Conservation (phyloP, 2,113 vertebrate genomes). For the Xenopus laevis region DNA sequence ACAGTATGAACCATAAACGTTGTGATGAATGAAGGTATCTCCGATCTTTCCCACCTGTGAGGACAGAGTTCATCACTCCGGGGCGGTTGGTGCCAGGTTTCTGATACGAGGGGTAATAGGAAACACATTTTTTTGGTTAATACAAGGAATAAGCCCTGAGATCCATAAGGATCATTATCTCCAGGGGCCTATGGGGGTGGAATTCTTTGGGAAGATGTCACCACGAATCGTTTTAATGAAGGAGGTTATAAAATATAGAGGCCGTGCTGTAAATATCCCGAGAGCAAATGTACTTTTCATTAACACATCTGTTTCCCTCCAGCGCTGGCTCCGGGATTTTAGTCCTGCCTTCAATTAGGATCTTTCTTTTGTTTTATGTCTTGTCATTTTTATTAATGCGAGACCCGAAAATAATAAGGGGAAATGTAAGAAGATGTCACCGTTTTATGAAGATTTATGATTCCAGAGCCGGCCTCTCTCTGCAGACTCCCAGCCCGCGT, state of each 20-base stretch:
- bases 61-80: no score
- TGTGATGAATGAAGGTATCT: not conserved
- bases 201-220: not conserved
- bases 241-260: constrained; percentile 1
- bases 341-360: not conserved
- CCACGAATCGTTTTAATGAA: not conserved
- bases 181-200: no score
- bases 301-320: constrained; percentile 13
- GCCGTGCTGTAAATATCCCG: not conserved
- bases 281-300: constrained; percentile 29
- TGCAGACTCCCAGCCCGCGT: constrained; percentile 18
- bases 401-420: constrained; percentile 32
- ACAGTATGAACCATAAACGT: not conserved
- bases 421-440: constrained; percentile 36
- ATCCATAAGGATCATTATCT: no score
- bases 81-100: no score
- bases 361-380: constrained; percentile 18
- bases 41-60: not conserved
- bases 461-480: constrained; percentile 16
- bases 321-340: not conserved
- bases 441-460: constrained; percentile 40
- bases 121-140: not conserved
- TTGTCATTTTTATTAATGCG: constrained; percentile 39
- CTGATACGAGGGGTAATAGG: not conserved
- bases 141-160: no score